Evolutionary conservation across 2,888 invertebrate species (phyloP).

Genomic region (Papilio protenor): DNA sequence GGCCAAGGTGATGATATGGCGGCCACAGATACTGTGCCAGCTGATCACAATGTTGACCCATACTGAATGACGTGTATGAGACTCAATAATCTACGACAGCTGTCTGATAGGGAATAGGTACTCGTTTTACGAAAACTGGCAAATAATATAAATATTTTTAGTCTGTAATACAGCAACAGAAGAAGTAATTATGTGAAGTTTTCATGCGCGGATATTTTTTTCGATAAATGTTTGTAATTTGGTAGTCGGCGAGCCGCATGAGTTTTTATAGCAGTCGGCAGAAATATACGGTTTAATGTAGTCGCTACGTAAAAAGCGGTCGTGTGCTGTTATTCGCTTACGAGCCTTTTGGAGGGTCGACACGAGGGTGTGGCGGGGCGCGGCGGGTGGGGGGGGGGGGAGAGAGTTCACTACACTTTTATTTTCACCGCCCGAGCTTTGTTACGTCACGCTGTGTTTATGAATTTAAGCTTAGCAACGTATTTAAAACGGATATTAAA

Average conservation of each 20-base stretch:
- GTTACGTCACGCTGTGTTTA: slow-evolving; percentile 54
- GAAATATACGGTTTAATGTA: slow-evolving; percentile 37
- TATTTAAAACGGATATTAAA: slow-evolving; percentile 26
- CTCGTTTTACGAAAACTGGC: neutral
- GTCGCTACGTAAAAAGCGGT: slow-evolving; percentile 29
- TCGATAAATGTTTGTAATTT: slow-evolving; percentile 35
- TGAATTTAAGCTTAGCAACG: slow-evolving; percentile 31
- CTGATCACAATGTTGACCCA: too few species aligned
- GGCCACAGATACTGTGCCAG: neutral
- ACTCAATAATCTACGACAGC: too few species aligned
- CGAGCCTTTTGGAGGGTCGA: slow-evolving; percentile 35
- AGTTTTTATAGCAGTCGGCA: slow-evolving; percentile 36
- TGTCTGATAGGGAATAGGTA: too few species aligned
- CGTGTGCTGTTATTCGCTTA: slow-evolving; percentile 37
- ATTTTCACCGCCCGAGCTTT: slow-evolving; percentile 58
- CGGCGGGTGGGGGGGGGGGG: slow-evolving; percentile 42
- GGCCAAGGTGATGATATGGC: neutral
- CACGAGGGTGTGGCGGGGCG: neutral
- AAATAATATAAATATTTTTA: neutral
- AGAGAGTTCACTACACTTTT: slow-evolving; percentile 57
- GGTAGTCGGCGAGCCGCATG: slow-evolving; percentile 16
- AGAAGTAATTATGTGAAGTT: slow-evolving; percentile 10
- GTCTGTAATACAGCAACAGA: neutral
- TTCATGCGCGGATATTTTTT: slow-evolving; percentile 14
- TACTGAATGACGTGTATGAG: too few species aligned